Percentiles rank a stretch among this genome's conserved stretches.
Evolutionary conservation across 1,140 invertebrate species (phyloP).

Genomic region (Pollicipes pollicipes): DNA sequence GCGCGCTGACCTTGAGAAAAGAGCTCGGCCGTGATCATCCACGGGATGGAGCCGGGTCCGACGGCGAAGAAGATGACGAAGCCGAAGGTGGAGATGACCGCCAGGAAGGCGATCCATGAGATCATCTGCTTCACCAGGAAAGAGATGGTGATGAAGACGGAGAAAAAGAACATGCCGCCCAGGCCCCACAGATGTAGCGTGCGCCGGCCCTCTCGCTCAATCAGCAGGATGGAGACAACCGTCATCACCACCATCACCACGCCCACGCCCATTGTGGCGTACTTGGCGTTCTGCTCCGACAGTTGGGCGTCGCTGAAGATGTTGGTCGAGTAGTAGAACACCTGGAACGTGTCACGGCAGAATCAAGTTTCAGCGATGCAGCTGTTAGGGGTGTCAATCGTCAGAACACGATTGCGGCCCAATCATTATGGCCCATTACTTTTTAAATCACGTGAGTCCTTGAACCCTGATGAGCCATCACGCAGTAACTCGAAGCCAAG

Average conservation of each 20-base stretch:
- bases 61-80: slow-evolving; percentile 96
- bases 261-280: slow-evolving; percentile 83
- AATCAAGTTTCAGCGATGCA: no score
- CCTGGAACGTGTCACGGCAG: slow-evolving; percentile 33
- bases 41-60: slow-evolving; percentile 90
- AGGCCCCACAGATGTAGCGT: slow-evolving; percentile 88
- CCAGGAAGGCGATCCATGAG: slow-evolving; percentile 90
- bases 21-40: slow-evolving; percentile 96
- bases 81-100: slow-evolving; percentile 75
- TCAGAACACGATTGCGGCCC: no score
- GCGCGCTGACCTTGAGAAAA: slow-evolving; percentile 58
- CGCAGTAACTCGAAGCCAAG: no score
- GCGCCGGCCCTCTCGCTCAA: slow-evolving; percentile 81
- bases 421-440: no score
- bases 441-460: no score
- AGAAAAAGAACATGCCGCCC: slow-evolving; percentile 92
- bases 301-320: slow-evolving; percentile 79
- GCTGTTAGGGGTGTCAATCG: no score
- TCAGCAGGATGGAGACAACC: slow-evolving; percentile 83
- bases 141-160: slow-evolving; percentile 91
- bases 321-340: slow-evolving; percentile 90
- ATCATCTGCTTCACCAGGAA: slow-evolving; percentile 92
- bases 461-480: no score
- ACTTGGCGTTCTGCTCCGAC: slow-evolving; percentile 39
- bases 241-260: slow-evolving; percentile 94